These are phyloP conservation scores for Monoplex corrugatus DNA, from an alignment of 2,888 invertebrate genomes.

Conservation along the genomic window DNA sequence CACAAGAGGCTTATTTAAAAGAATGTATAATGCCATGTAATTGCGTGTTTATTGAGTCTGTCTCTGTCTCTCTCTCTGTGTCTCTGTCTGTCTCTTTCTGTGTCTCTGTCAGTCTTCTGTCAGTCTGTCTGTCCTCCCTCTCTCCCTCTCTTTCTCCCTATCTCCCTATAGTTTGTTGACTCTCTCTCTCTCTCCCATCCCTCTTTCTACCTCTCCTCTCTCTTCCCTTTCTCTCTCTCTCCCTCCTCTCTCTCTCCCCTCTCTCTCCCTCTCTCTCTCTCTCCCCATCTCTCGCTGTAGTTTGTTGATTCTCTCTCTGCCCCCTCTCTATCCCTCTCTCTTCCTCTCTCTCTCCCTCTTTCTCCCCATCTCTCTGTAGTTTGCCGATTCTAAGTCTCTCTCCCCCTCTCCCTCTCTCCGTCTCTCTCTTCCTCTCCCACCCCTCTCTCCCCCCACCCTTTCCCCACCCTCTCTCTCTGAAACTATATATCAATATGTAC, in stretches of 20 bases:
- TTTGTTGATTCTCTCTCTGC: background rate
- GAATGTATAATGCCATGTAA: too few species aligned
- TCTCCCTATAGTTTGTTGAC: background rate
- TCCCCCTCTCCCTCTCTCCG: too few species aligned
- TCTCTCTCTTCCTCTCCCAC: background rate
- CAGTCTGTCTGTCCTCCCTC: too few species aligned
- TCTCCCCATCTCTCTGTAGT: background rate
- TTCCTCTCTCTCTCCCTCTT: background rate
- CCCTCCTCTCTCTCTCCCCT: slow-evolving; percentile 8
- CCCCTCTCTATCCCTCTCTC: background rate
- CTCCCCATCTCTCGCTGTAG: background rate
- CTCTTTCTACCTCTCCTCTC: background rate
- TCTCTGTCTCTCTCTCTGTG: too few species aligned
- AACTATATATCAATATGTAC: background rate
- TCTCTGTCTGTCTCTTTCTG: too few species aligned
- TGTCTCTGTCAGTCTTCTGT: background rate
- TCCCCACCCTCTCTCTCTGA: background rate
- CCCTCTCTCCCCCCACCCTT: background rate
- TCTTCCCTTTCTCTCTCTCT: background rate
- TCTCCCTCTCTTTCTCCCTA: too few species aligned
- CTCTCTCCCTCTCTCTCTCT: slow-evolving; percentile 16
- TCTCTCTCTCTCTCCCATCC: background rate
- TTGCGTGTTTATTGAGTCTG: too few species aligned
- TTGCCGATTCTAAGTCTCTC: too few species aligned
- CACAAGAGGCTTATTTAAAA: too few species aligned